Percentiles rank a stretch among this genome's conserved stretches.
These are phyloP conservation scores for Amphilophus citrinellus DNA, from an alignment of 2,113 vertebrate genomes.

Conservation along the genomic window DNA sequence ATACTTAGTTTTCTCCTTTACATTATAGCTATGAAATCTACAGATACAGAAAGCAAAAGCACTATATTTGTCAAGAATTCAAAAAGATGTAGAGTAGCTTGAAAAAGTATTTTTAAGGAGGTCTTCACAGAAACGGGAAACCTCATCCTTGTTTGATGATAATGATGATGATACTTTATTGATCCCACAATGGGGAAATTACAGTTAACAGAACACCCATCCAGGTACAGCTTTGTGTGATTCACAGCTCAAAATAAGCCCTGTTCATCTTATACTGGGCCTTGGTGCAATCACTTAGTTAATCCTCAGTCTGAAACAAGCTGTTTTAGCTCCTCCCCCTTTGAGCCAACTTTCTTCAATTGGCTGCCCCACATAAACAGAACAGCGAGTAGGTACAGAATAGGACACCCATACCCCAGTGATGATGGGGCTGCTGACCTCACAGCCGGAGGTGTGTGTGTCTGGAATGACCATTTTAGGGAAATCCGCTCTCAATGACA, in stretches of 20 bases:
- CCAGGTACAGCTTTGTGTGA: neutral
- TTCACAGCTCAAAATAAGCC: neutral
- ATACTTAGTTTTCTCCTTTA: conserved; percentile 13
- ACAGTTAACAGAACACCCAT: too few species aligned
- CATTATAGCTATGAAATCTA: neutral
- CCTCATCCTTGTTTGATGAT: neutral
- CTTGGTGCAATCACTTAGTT: neutral
- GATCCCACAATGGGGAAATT: too few species aligned
- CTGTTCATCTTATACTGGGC: neutral
- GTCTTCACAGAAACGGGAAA: neutral
- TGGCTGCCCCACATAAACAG: neutral
- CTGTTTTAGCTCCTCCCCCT: neutral
- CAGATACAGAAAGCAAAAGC: neutral
- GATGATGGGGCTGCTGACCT: neutral
- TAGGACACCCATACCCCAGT: too few species aligned
- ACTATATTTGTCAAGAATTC: neutral
- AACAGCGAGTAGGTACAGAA: neutral
- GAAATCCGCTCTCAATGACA: too few species aligned
- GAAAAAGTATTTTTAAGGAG: neutral
- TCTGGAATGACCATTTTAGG: too few species aligned
- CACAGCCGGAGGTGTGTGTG: too few species aligned
- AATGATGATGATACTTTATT: too few species aligned
- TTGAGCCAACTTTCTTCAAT: neutral
- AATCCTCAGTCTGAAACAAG: neutral
- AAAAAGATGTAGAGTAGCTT: too few species aligned